A percentile compares a stretch with the other conserved stretches of the same genome.
phyloP scores from a whole-genome alignment of 2,888 invertebrate species.

The Dusona sp. region DNA sequence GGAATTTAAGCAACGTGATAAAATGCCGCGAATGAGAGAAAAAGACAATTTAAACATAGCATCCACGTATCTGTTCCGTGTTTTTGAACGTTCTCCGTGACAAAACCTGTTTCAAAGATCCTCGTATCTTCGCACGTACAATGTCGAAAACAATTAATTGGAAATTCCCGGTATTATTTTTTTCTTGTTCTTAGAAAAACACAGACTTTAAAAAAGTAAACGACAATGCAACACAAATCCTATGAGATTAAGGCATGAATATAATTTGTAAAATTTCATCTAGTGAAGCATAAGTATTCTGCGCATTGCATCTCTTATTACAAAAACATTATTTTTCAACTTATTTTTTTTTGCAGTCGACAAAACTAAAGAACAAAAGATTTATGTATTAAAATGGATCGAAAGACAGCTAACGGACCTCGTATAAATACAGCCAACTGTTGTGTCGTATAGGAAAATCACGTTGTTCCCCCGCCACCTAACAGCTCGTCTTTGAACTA shows the following conservation, averaged over 20 bases:
- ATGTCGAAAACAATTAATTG: slow-evolving; percentile 5
- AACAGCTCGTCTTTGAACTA: not conserved
- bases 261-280: not conserved
- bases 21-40: not conserved
- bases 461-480: not conserved
- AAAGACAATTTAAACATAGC: not conserved
- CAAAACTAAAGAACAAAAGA: too few species aligned
- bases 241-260: not conserved
- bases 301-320: too few species aligned
- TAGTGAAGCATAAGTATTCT: not conserved
- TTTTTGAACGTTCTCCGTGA: slow-evolving; percentile 3
- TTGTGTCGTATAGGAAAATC: not conserved
- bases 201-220: not conserved
- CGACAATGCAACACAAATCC: not conserved
- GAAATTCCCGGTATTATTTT: not conserved
- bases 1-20: slow-evolving; percentile 18
- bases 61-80: not conserved
- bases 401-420: not conserved
- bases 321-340: too few species aligned
- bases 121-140: not conserved
- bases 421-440: too few species aligned
- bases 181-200: not conserved
- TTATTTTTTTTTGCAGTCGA: too few species aligned
- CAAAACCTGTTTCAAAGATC: slow-evolving; percentile 33
- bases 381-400: not conserved